phyloP scores from a whole-genome alignment of 2,797 vertebrate genomes.

The Aeoliscus strigatus region DNA sequence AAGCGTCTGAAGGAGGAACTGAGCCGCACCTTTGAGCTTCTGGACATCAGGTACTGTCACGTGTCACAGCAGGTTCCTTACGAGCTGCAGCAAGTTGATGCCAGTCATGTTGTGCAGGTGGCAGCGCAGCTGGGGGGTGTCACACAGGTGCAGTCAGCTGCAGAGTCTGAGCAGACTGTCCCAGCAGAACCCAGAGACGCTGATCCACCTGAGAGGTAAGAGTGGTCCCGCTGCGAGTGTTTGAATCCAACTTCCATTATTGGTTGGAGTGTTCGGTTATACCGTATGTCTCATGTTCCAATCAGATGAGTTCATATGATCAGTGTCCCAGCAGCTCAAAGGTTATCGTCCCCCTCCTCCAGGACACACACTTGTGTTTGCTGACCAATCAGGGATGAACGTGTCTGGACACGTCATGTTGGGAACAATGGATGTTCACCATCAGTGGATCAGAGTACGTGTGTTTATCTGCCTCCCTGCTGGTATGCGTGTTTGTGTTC shows the following conservation, averaged over 20 bases:
- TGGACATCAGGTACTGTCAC: constrained; percentile 83
- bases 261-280: no score
- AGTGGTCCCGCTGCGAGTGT: no score
- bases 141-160: constrained; percentile 88
- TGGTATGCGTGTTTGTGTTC: neutral
- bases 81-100: no score
- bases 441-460: constrained; percentile 92
- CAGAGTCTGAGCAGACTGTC: constrained; percentile 89
- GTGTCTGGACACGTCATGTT: constrained; percentile 89
- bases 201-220: constrained; percentile 86
- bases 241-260: no score
- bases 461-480: neutral
- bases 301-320: no score
- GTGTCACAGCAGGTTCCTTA: no score
- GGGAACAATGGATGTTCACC: constrained; percentile 94
- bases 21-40: constrained; percentile 77
- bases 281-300: no score
- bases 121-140: constrained; percentile 94
- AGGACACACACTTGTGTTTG: constrained; percentile 88
- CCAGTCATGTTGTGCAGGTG: constrained; percentile 75
- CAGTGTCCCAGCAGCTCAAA: no score
- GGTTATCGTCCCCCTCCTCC: no score
- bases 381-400: constrained; percentile 91
- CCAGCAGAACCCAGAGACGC: constrained; percentile 82
- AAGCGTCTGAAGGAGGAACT: constrained; percentile 83